A percentile compares a stretch with the other conserved stretches of the same genome.
phyloP scores from a whole-genome alignment of 2,888 invertebrate species.

The Dysmachus trigonus region DNA sequence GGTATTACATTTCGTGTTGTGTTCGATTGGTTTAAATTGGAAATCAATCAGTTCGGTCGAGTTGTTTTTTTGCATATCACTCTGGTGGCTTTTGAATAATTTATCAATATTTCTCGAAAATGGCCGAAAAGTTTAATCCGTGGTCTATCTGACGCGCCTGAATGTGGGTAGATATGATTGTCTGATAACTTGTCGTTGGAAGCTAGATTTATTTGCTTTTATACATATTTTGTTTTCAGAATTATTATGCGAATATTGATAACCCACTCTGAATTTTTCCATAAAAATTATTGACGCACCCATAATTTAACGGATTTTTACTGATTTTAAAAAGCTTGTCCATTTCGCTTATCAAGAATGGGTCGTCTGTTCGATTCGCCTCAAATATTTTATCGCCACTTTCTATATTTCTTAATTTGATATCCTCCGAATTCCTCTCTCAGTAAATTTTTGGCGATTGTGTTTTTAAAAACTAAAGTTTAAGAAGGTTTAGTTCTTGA shows the following conservation, averaged over 20 bases:
- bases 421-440: too few relatives aligned
- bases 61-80: not conserved
- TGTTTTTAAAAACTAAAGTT: too few relatives aligned
- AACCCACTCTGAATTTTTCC: not conserved
- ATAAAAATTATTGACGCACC: not conserved
- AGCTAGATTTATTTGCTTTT: not conserved
- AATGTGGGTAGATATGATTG: not conserved
- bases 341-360: too few relatives aligned
- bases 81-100: not conserved
- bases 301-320: not conserved
- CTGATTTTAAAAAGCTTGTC: not conserved
- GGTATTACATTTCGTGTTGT: slow-evolving; percentile 1
- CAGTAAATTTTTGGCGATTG: too few relatives aligned
- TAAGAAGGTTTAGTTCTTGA: too few relatives aligned
- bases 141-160: not conserved
- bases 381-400: too few relatives aligned
- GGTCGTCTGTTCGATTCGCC: too few relatives aligned
- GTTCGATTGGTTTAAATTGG: slow-evolving; percentile 9
- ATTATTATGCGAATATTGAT: not conserved
- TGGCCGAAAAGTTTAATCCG: not conserved
- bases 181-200: not conserved
- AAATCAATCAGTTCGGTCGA: slow-evolving; percentile 1
- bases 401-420: too few relatives aligned
- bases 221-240: not conserved
- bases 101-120: not conserved